Evolutionary conservation across 2,113 vertebrate species (phyloP).

Genomic region (Sisor rabdophorus): DNA sequence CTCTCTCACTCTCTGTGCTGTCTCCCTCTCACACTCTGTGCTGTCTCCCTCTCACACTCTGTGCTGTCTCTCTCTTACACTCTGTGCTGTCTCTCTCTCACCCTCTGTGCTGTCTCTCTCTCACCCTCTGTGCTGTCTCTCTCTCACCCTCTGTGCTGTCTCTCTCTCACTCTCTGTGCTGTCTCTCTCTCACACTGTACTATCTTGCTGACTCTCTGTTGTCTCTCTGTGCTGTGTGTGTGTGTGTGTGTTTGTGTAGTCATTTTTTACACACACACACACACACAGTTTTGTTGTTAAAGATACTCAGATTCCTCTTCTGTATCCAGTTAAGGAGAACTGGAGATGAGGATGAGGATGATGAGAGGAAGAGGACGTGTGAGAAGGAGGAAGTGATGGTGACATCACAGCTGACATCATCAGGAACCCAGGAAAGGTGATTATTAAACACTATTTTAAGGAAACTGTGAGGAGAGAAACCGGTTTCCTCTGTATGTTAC

Average conservation of each 20-base stretch:
- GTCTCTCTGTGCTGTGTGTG: too few species aligned
- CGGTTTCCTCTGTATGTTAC: background rate
- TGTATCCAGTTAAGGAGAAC: background rate
- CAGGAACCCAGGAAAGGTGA: slow-evolving; percentile 9
- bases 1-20: too few species aligned
- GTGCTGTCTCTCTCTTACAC: too few species aligned
- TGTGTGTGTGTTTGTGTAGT: too few species aligned
- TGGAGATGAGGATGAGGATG: background rate
- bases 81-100: too few species aligned
- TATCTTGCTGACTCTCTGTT: background rate
- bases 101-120: too few species aligned
- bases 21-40: too few species aligned
- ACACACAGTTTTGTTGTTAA: background rate
- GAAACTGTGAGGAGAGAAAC: background rate
- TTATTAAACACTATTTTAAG: background rate
- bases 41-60: too few species aligned
- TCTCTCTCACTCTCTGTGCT: too few species aligned
- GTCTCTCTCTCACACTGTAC: too few species aligned
- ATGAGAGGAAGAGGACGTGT: background rate
- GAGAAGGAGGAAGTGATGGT: background rate
- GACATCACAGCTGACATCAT: slow-evolving; percentile 9
- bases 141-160: too few species aligned
- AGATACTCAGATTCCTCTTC: background rate
- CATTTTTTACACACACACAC: background rate
- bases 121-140: too few species aligned